Conservation (phyloP, 2,113 vertebrate species). For the Cyrtonyx montezumae region DNA sequence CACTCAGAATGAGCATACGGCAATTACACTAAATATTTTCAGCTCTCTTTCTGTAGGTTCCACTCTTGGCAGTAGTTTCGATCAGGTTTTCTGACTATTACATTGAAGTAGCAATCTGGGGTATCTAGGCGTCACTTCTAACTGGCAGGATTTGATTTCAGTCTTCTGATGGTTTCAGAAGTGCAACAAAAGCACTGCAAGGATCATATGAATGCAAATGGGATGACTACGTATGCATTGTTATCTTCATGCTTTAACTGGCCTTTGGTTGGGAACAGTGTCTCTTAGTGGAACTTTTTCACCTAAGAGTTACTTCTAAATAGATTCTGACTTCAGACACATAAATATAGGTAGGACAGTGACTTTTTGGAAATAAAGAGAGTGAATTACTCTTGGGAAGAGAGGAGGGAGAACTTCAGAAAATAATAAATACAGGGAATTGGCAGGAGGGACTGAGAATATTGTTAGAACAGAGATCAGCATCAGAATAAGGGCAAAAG, state of each 20-base stretch:
- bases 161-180: accelerated
- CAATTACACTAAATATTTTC: background rate
- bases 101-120: background rate
- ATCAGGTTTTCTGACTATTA: background rate
- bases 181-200: background rate
- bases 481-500: background rate
- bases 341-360: background rate
- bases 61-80: background rate
- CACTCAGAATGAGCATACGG: background rate
- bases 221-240: accelerated
- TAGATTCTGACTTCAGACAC: background rate
- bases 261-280: background rate
- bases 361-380: background rate
- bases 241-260: background rate
- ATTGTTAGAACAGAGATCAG: background rate
- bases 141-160: background rate
- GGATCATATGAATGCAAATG: background rate
- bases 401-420: background rate
- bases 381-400: background rate
- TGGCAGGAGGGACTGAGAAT: background rate
- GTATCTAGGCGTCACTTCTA: background rate
- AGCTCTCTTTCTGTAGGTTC: background rate
- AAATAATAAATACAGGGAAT: background rate
- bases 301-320: background rate
- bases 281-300: background rate